phyloP scores from a whole-genome alignment of 1,140 invertebrate species.

The Papilio aristodemus region DNA sequence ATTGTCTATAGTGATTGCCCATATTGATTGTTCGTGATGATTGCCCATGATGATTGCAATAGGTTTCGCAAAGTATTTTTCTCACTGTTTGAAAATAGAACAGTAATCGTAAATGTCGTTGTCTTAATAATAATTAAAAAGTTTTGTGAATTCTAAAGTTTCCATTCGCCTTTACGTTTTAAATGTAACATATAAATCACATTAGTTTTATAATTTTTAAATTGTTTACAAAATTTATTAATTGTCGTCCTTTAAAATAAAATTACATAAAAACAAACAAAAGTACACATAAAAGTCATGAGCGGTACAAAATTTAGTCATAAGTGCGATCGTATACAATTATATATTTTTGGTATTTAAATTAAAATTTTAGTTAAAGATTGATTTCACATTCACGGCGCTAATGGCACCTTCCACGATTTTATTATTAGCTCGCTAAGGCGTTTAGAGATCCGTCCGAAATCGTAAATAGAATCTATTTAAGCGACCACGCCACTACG shows the following conservation, averaged over 20 bases:
- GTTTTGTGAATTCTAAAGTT: too few species aligned
- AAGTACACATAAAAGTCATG: too few species aligned
- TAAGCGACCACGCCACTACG: conserved; percentile 36
- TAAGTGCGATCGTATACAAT: background rate
- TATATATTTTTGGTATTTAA: background rate
- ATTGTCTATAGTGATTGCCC: too few species aligned
- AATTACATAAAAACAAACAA: background rate
- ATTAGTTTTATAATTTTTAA: background rate
- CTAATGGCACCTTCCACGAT: conserved; percentile 19
- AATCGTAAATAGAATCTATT: conserved; percentile 19
- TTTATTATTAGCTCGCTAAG: conserved; percentile 19
- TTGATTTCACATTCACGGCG: conserved; percentile 14
- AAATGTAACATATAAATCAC: too few species aligned
- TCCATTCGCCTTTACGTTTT: too few species aligned
- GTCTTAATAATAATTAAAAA: too few species aligned
- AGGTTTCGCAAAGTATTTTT: too few species aligned
- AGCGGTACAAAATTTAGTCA: background rate
- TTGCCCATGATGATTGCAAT: too few species aligned
- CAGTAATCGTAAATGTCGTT: too few species aligned
- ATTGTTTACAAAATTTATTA: background rate
- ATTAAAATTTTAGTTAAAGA: conserved; percentile 2
- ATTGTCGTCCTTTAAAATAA: background rate
- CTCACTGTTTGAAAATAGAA: too few species aligned
- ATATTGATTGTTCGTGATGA: too few species aligned
- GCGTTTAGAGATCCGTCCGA: conserved; percentile 17